Evolutionary conservation across 1,140 invertebrate species (phyloP), one percentile per base, ranked within the genome.

Genomic region (Prorops nasuta): DNA sequence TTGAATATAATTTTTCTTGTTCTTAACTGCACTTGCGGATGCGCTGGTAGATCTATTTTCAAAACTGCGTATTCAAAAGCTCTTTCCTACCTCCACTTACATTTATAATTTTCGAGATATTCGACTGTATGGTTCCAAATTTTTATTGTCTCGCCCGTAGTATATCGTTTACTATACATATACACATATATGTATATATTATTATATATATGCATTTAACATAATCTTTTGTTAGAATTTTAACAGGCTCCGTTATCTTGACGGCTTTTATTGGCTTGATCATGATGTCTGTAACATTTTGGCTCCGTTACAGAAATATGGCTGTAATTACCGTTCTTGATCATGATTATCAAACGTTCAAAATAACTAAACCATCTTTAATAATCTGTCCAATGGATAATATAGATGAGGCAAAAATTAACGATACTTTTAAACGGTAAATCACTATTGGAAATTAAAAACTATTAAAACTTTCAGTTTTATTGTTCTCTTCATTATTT

Each of bases 391-490:
- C 54, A 3, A 1, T 37, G 1, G 12, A 36, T 4, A 28, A 21
- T 28, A 19, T 63, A 3, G 39, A 58, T 12, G 14, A 20, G 2
- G 31, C 9, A 3, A 58, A 56, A 6, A 49, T 65, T 36, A 22
- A 52, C 3, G 10, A 24, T 0, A 55, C 54, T 19, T 64, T 66
- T 20, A 10, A 51, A 38, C 63, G 49, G 62, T 63, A 58, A 39
- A 10, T 7, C n/a, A 14, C 2, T 3, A 24, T 6, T 3, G 21
- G 16, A 24, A 16, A 19, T 15, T 3, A 8, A 35, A 3, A 24
- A 10, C 12, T 4, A 1, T 36, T 38, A 2, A 42, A 19, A 21
- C 31, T 47, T n/a, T 17, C n/a, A n/a, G n/a, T n/a, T n/a, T n/a
- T n/a, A n/a, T n/a, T n/a, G n/a, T n/a, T n/a, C n/a, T n/a, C n/a